These are phyloP conservation scores for Wasmannia auropunctata DNA, from an alignment of 1,140 invertebrate genomes.

Conservation along the genomic window DNA sequence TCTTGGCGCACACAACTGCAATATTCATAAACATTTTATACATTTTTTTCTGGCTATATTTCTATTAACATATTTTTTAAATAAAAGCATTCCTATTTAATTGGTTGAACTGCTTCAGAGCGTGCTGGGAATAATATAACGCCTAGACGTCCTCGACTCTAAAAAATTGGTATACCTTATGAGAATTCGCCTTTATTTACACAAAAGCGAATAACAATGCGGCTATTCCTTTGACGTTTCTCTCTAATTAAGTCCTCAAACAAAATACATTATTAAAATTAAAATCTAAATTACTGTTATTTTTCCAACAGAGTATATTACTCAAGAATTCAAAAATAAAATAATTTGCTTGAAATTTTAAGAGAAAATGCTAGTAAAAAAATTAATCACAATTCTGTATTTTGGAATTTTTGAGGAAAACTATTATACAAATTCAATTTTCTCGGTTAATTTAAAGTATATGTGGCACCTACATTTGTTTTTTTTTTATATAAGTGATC, in stretches of 20 bases:
- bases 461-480: background rate
- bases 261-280: background rate
- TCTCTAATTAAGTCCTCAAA: background rate
- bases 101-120: background rate
- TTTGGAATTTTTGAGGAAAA: background rate
- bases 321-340: background rate
- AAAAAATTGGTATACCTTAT: background rate
- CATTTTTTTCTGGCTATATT: background rate
- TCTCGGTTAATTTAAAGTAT: background rate
- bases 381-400: background rate
- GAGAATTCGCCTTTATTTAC: background rate
- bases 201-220: too few relatives aligned
- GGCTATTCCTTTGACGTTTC: background rate
- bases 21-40: constrained; percentile 2
- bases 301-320: background rate
- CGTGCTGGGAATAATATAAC: background rate
- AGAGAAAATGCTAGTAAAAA: background rate
- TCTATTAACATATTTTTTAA: background rate
- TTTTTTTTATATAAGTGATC: constrained; percentile 14
- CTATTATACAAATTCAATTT: background rate
- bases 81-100: constrained; percentile 8
- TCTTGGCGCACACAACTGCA: background rate
- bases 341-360: background rate
- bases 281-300: background rate
- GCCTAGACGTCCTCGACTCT: background rate